Base-by-base conservation (phyloP, 2,113 vertebrate species). In the Rattus rattus region DNA sequence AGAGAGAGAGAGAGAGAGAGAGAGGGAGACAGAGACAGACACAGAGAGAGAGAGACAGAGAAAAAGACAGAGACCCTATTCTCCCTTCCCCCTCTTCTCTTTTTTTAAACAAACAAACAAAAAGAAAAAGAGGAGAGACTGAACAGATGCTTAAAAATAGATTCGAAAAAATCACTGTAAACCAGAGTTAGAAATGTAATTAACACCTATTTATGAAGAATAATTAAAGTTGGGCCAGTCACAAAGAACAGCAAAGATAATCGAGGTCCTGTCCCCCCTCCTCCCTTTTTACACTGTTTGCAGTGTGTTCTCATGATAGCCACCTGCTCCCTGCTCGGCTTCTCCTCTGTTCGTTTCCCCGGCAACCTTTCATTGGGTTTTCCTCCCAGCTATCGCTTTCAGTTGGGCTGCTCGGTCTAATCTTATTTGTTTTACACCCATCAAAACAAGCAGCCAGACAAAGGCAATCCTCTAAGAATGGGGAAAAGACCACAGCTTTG, bases 391-490 rank as follows among this genome's bases (percentile, higher is more conserved):
- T 99, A 99, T 99, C 99, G 99, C 99, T 99, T 99, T 99, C 99
- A 99, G 99, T 99, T 99, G 98, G 98, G 98, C 99, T 99, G 99
- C 98, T 99, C 98, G 98, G 98, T 99, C 99, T 99, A 99, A 99
- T 99, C 99, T 99, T 99, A 99, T 99, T 99, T 99, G 99, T 99
- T 99, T 99, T 99, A 99, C 99, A 99, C 99, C 99, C 99, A 99
- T 99, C 99, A 99, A 99, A 99, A 99, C 99, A 99, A 99, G 99
- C 98, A 99, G 98, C 98, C 97, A 99, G 98, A 99, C 98, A 99
- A 99, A 99, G 98, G 98, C 98, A 98, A 99, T 99, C 98, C 98
- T 98, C 98, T 98, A 99, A 99, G 99, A 99, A 99, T 98, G 98
- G 98, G 98, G 96, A 97, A 98, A 98, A 98, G 98, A 98, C 98